Base-by-base conservation (phyloP, 2,113 vertebrate species). In the Channa argus region DNA sequence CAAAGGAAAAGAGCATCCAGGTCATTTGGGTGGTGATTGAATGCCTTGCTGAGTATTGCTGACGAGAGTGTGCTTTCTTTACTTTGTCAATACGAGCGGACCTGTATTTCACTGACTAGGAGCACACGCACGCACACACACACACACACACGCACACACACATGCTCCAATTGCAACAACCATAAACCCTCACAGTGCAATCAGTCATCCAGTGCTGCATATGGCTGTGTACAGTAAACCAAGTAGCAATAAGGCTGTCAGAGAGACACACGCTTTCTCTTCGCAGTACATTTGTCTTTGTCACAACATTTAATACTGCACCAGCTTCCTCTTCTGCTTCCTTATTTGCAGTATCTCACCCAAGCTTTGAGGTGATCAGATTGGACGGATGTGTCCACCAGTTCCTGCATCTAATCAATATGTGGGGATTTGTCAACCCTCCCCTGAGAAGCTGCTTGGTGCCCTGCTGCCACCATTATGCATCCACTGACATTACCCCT, bases 391-490 rank as follows among this genome's bases (percentile, higher is more conserved):
- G 53, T 87, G 87, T 86, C 82, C 76, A 90, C 85, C 86, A 71
- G 80, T 68, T 85, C 62, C 77, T 63, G 59, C 70, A 83, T 49
- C 74, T 78, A 86, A 91, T 92, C 88, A 74, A 89, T 91, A 87
- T 78, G 63, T 62, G 62, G 54, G 77, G 84, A 91, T 91, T 89
- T 89, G 90, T 88, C 77, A 82, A 82, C 73, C 77, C 51, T 80
- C 79, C 80, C 83, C 54, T 5, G 68, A 71, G 79, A 79, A 55
- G 63, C 61, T 37, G 64, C 39, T 56, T 14, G 4, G 59, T 13
- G 33, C 58, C 49, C 41, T 58, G 52, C 50, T 49, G 34, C 83
- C 65, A 33, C 60, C 51, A 52, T 63, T 51, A 62, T 43, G 34
- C 55, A 67, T 87, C 79, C 33, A 8, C 61, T 37, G 45, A 63